Percentiles rank a stretch among this genome's conserved stretches.
phyloP scores from a whole-genome alignment of 1,140 invertebrate species.

The Yoshiicerus persimilis region DNA sequence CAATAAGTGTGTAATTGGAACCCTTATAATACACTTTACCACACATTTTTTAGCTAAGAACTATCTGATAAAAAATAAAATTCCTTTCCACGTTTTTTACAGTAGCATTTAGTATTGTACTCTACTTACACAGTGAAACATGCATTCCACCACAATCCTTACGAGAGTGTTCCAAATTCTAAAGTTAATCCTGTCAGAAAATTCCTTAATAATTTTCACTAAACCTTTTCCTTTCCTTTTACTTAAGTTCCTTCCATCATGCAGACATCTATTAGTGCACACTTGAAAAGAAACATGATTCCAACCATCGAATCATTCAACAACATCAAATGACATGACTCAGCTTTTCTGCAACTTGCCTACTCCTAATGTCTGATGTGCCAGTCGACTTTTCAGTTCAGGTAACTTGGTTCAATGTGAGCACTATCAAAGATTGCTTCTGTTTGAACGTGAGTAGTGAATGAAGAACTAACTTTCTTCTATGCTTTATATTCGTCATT shows the following conservation, averaged over 20 bases:
- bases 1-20: too few relatives aligned
- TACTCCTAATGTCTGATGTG: neutral
- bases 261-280: neutral
- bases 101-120: neutral
- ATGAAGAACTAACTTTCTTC: neutral
- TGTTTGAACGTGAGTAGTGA: neutral
- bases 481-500: neutral
- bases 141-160: neutral
- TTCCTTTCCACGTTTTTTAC: neutral
- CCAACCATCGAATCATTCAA: neutral
- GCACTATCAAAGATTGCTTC: neutral
- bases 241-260: neutral
- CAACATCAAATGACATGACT: constrained; percentile 31
- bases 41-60: neutral
- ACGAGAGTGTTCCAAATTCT: neutral
- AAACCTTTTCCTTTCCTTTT: constrained; percentile 10
- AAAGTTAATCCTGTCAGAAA: constrained; percentile 10
- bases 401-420: neutral
- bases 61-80: neutral
- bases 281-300: neutral
- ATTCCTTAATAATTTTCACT: constrained; percentile 16
- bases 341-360: neutral
- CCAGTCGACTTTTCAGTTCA: neutral
- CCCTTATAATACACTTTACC: neutral
- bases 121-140: neutral